Evolutionary conservation across 2,888 invertebrate genomes (phyloP), one percentile per base, ranked within the genome.

Genomic region (Beris morrisii): DNA sequence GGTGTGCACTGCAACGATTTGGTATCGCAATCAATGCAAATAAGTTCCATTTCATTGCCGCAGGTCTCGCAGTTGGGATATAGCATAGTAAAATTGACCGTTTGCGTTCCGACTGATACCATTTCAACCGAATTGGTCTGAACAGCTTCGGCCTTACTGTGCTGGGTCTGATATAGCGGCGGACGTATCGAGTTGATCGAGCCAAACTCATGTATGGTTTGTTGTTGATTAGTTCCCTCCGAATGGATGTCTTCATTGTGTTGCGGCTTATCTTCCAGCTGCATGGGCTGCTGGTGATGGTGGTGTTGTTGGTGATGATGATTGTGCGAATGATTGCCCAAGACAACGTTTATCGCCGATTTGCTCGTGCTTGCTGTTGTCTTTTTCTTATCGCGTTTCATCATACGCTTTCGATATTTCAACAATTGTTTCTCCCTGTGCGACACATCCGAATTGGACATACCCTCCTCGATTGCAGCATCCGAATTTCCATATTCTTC

Each of bases 401-500:
- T 71, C 75, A 81, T 78, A 1, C 81, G 78, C 71, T 81, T 81
- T 64, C 79, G 77, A 72, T 81, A 81, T 73, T 81, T 81, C 54
- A 78, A 72, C 56, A 81, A 69, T 69, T 81, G 81, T 63, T 76
- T 75, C 70, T 81, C 80, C 6, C 81, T 77, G 71, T 81, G 81
- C 28, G 76, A 75, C 61, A 75, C 22, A 12, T 69, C 70, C 6
- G 54, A 13, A 22, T 15, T 50, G 15, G 70, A 48, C 32, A 53
- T 13, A 3, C 32, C 67, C 6, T 70, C 76, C 11, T 70, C 76
- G 69, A 75, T 76, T 4, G 76, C 72, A 66, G 77, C 73, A 53
- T 69, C 77, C 45, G 75, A 80, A 73, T 54, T 76, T 9, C 85
- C 86, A 22, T 61, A 61, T 3, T 88, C 87, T 72, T 90, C 90